These are phyloP conservation scores for Nephrotoma flavescens DNA, from an alignment of 2,888 invertebrate species.

Conservation along the genomic window DNA sequence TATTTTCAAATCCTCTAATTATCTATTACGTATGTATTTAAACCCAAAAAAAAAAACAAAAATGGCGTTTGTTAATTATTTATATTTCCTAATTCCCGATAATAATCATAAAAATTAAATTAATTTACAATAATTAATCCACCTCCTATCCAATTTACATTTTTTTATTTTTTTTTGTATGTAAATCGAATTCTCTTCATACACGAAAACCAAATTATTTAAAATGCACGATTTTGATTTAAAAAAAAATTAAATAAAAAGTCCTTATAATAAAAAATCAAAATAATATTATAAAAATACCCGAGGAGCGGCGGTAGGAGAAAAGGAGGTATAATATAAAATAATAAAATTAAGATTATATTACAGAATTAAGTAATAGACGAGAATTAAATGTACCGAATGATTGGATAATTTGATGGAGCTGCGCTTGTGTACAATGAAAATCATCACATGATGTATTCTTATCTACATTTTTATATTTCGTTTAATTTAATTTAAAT, in stretches of 20 bases:
- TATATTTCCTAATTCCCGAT: not conserved
- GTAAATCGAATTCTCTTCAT: not conserved
- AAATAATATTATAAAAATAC: not conserved
- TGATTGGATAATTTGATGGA: conserved; percentile 22
- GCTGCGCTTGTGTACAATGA: not conserved
- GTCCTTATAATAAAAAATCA: not conserved
- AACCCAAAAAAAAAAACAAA: not conserved
- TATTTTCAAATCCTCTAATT: no score
- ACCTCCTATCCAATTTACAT: not conserved
- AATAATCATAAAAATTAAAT: not conserved
- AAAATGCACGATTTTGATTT: not conserved
- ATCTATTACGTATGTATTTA: no score
- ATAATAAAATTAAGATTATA: not conserved
- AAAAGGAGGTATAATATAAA: not conserved
- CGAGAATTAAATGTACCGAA: conserved; percentile 22
- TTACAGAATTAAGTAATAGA: not conserved
- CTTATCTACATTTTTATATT: not conserved
- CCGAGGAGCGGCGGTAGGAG: not conserved
- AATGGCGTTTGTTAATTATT: not conserved
- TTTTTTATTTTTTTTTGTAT: not conserved
- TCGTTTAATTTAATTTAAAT: not conserved
- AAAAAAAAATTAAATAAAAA: not conserved
- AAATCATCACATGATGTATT: not conserved
- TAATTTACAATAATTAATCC: not conserved
- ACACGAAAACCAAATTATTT: not conserved